Evolutionary conservation across 2,797 vertebrate genomes (phyloP).

Genomic region (Numenius phaeopus): DNA sequence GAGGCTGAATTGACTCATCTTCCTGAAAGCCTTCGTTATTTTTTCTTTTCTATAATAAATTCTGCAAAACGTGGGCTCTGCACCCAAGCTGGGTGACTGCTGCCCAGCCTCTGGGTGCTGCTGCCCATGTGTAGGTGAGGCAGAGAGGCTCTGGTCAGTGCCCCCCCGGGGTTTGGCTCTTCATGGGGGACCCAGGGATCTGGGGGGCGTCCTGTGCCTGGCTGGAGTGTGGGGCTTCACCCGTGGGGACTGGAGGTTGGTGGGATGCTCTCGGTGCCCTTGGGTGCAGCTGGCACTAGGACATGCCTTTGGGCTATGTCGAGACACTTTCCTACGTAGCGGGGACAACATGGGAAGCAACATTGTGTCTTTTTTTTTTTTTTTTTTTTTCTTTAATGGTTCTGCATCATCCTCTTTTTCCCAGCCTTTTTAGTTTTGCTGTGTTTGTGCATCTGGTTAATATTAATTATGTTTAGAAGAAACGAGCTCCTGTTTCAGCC

Average conservation of each 20-base stretch:
- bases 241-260: not conserved
- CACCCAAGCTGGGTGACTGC: not conserved
- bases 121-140: accelerated
- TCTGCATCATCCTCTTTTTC: too few species aligned
- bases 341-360: not conserved
- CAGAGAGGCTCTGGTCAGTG: not conserved
- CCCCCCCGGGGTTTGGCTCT: not conserved
- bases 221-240: not conserved
- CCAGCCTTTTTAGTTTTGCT: too few species aligned
- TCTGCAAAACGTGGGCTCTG: not conserved
- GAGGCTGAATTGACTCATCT: constrained; percentile 33
- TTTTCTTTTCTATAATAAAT: not conserved
- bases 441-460: not conserved
- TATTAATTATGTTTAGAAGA: not conserved
- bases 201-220: not conserved
- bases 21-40: not conserved
- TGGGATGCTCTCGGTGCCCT: not conserved
- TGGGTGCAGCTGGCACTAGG: not conserved
- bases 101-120: not conserved
- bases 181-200: not conserved
- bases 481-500: not conserved
- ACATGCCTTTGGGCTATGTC: not conserved
- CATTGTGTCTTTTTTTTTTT: not conserved
- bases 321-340: accelerated
- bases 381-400: not conserved